Percentiles rank a stretch among this genome's conserved stretches.
These are phyloP conservation scores for Onchidella celtica DNA, from an alignment of 2,888 invertebrate species.

Conservation along the genomic window DNA sequence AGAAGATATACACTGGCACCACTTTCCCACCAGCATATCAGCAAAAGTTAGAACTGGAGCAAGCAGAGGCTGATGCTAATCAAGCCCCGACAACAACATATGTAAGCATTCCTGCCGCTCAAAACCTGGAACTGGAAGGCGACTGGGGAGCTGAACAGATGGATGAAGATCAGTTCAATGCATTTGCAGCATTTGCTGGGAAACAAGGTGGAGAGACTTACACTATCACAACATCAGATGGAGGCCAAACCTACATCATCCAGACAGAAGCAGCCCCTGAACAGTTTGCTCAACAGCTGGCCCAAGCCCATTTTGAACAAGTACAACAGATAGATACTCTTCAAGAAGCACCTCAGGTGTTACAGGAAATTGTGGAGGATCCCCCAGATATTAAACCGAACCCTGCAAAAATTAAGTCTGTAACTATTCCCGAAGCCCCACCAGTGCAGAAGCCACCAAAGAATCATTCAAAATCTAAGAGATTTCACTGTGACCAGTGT, in stretches of 20 bases:
- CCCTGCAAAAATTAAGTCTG: conserved; percentile 8
- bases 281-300: conserved; percentile 41
- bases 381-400: conserved; percentile 34
- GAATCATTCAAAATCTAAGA: conserved; percentile 45
- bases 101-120: conserved; percentile 18
- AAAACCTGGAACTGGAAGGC: conserved; percentile 35
- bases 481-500: conserved; percentile 44
- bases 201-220: conserved; percentile 44
- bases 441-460: conserved; percentile 24
- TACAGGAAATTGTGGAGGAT: conserved; percentile 37
- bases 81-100: background rate
- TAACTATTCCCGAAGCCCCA: background rate
- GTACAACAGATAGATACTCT: conserved; percentile 39
- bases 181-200: conserved; percentile 41
- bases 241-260: conserved; percentile 41
- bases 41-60: conserved; percentile 33
- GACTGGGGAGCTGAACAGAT: conserved; percentile 44
- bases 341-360: background rate
- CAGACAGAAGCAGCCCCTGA: conserved; percentile 42
- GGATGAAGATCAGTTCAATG: conserved; percentile 44
- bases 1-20: conserved; percentile 40
- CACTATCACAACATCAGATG: conserved; percentile 41
- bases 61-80: conserved; percentile 7
- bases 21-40: conserved; percentile 36
- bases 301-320: conserved; percentile 45